Base-by-base conservation (phyloP, 2,888 invertebrate species). In the Hyles lineata region DNA sequence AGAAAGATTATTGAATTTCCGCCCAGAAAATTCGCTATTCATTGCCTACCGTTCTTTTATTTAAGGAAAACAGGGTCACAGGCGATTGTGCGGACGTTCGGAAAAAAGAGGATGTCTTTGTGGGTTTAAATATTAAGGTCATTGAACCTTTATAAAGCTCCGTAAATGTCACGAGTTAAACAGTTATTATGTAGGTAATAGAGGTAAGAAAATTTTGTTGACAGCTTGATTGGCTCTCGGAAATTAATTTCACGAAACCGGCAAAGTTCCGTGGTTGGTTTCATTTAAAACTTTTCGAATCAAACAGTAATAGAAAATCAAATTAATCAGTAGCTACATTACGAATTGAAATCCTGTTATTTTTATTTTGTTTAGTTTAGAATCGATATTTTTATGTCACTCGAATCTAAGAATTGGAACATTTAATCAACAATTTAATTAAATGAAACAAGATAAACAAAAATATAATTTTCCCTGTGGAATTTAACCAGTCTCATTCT, bases 31-130 rank as follows among this genome's bases (percentile, higher is more conserved):
- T 80, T 84, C 79, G 69, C 79, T 82, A 82, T 85, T 85, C 84
- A 84, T 82, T 79, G 82, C 79, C 78, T 79, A 79, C 82, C 80
- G 82, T 83, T 86, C 82, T 83, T 86, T 86, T 86, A 86, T 86
- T 86, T 86, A 83, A 82, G 79, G 77, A 80, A 88, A 89, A 90
- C 85, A 86, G 82, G 89, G 91, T 86, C 87, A 87, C 82, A 85
- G 82, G 78, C 83, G 80, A 80, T 86, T 87, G 83, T 84, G 72
- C 72, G 77, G 78, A 79, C 78, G 77, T n/a, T 82, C 80, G 79
- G 81, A 83, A 83, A 83, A 86, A 86, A 85, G 82, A 78, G 77
- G 78, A 84, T 82, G 80, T 83, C 79, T 83, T 77, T 83, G 79
- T 83, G 79, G 77, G 79, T 82, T 83, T 81, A 83, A 84, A 84